phyloP scores from a whole-genome alignment of 2,113 vertebrate species.

The Entomyzon cyanotis region DNA sequence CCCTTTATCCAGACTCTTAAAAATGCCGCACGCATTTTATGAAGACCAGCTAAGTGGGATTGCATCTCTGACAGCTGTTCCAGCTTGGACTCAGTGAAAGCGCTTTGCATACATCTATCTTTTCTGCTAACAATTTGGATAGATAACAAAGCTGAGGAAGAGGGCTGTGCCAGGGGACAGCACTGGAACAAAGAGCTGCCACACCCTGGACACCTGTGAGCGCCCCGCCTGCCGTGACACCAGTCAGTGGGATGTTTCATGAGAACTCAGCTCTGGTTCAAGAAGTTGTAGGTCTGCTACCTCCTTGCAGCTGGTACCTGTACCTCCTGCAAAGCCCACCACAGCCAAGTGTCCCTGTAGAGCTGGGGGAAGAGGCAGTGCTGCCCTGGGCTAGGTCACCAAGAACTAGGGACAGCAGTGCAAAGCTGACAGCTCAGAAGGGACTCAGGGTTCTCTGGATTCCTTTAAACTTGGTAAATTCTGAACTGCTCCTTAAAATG shows the following conservation, averaged over 20 bases:
- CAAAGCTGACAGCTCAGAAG: background rate
- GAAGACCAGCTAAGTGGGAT: constrained; percentile 58
- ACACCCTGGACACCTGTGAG: background rate
- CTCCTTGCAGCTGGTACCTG: background rate
- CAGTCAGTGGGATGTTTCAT: fast-evolving
- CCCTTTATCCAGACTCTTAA: constrained; percentile 64
- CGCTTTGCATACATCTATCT: constrained; percentile 53
- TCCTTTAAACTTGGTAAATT: background rate
- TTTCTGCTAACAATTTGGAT: background rate
- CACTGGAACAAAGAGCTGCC: background rate
- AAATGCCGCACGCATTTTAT: constrained; percentile 54
- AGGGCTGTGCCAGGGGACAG: background rate
- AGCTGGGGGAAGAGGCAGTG: background rate
- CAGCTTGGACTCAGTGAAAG: background rate
- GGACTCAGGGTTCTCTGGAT: background rate
- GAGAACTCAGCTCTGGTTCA: background rate
- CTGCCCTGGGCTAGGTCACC: background rate
- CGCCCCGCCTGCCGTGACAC: background rate
- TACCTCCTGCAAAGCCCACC: background rate
- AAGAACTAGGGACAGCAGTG: background rate
- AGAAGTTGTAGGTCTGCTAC: background rate
- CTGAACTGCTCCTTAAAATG: background rate
- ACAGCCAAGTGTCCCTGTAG: background rate
- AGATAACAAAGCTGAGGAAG: constrained; percentile 31
- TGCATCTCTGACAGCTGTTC: constrained; percentile 66